These are phyloP conservation scores for Teleiodes luculella DNA, from an alignment of 2,888 invertebrate species.

Conservation along the genomic window DNA sequence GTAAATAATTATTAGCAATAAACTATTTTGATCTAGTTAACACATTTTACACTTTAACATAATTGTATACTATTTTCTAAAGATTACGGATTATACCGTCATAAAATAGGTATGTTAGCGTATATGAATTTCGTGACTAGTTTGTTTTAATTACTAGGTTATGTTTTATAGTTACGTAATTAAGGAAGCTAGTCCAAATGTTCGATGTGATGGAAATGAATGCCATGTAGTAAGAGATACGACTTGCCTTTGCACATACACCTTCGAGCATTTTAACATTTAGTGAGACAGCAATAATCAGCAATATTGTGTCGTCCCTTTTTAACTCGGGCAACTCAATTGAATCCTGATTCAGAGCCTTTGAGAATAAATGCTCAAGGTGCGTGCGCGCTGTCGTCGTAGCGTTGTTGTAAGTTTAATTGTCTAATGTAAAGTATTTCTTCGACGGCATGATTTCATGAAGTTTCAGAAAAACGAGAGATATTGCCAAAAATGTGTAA, in stretches of 20 bases:
- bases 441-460: conserved; percentile 31
- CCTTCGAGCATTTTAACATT: not conserved
- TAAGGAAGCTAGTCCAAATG: conserved; percentile 77
- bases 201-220: conserved; percentile 72
- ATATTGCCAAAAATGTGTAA: conserved; percentile 53
- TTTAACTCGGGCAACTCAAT: too few relatives aligned
- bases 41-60: conserved; percentile 44
- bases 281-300: too few relatives aligned
- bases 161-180: conserved; percentile 63
- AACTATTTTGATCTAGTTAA: conserved; percentile 25
- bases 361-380: not conserved
- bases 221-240: conserved; percentile 64
- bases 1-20: conserved; percentile 49
- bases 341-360: not conserved
- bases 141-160: conserved; percentile 74
- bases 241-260: conserved; percentile 24
- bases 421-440: conserved; percentile 10
- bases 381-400: not conserved
- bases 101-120: conserved; percentile 49
- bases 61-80: conserved; percentile 49
- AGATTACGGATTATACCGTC: conserved; percentile 49
- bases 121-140: conserved; percentile 64
- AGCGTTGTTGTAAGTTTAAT: conserved; percentile 4
- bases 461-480: conserved; percentile 33
- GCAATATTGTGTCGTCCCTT: too few relatives aligned